Percentiles rank a stretch among this genome's conserved stretches.
phyloP scores from a whole-genome alignment of 2,797 vertebrate genomes.

The Echiichthys vipera region DNA sequence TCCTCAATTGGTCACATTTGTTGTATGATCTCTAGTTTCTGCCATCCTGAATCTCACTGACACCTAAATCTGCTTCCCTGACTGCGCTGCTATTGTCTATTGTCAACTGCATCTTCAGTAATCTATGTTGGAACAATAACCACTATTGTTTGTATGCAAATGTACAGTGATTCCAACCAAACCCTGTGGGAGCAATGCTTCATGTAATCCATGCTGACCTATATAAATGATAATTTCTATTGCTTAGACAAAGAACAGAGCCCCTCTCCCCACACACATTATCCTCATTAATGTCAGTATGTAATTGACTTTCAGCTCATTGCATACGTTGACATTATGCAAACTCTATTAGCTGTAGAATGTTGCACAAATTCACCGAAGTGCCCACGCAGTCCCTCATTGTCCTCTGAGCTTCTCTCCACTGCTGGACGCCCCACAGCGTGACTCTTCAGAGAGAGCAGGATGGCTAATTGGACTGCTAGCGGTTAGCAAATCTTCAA shows the following conservation, averaged over 20 bases:
- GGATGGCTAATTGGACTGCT: constrained; percentile 48
- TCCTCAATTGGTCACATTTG: not conserved
- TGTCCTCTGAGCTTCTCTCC: constrained; percentile 11
- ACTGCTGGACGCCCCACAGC: constrained; percentile 1
- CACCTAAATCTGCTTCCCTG: constrained; percentile 21
- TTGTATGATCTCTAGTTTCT: constrained; percentile 17
- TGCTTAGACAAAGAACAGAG: constrained; percentile 39
- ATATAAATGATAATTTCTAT: constrained; percentile 49
- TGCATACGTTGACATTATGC: constrained; percentile 57
- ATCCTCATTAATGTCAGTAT: constrained; percentile 56
- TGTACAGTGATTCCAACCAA: constrained; percentile 53
- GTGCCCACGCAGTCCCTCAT: constrained; percentile 14
- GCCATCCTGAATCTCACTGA: not conserved
- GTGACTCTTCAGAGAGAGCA: constrained; percentile 41
- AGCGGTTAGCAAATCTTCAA: constrained; percentile 35
- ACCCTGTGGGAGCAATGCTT: constrained; percentile 54
- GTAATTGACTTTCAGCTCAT: constrained; percentile 65
- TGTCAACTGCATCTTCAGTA: constrained; percentile 43
- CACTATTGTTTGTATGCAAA: constrained; percentile 76
- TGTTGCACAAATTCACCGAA: constrained; percentile 59
- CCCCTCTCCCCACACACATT: constrained; percentile 29
- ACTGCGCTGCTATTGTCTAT: constrained; percentile 38
- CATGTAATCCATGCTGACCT: constrained; percentile 62
- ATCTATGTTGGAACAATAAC: constrained; percentile 51
- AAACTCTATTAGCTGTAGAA: constrained; percentile 67